Evolutionary conservation across 2,888 invertebrate genomes (phyloP), one percentile per base, ranked within the genome.

Genomic region (Hirtodrosophila alboralis): DNA sequence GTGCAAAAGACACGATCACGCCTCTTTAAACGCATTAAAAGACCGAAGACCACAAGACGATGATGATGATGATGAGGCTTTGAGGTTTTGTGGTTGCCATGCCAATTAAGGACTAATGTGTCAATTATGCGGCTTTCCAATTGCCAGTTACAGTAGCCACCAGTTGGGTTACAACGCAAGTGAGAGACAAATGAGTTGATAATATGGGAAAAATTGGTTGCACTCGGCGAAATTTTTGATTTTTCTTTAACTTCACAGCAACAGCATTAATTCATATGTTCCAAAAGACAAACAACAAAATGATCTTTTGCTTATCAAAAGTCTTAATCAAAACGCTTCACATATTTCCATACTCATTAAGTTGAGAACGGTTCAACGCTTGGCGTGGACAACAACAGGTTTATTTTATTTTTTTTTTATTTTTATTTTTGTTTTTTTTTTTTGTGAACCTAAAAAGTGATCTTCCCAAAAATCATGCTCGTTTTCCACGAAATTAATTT

Each of bases 1-100:
- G 80, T 77, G 80, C 83, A 73, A 80, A 84, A 85, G 85, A 80
- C 80, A 78, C 61, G 85, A 78, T 84, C 85, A 84, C 83, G 85
- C 83, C 83, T 85, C 84, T 83, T n/a, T 80, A 66, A 80, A 73
- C 74, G 74, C 84, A 85, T 74, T 75, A 69, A 66, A 54, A 54
- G 33, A 13, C 23, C n/a, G 10, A 45, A 40, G 48, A 70, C 60
- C 68, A 34, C 59, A 59, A 68, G 53, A 37, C 30, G 49, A 16
- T 21, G 18, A 40, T 48, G 43, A 23, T 18, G 33, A 45, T 48
- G 53, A 49, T 54, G 62, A 48, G 73, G 54, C n/a, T n/a, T 57
- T 57, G 36, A 18, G 18, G 18, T 44, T 43, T 57, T 57, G 57
- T 57, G 56, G 56, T 57, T 57, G 5, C 18, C 18, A 5, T 75